Percentiles rank a stretch among this genome's conserved stretches.
phyloP scores from a whole-genome alignment of 37 sponge, comb jelly and placozoan species.

The Beroe ovata region DNA sequence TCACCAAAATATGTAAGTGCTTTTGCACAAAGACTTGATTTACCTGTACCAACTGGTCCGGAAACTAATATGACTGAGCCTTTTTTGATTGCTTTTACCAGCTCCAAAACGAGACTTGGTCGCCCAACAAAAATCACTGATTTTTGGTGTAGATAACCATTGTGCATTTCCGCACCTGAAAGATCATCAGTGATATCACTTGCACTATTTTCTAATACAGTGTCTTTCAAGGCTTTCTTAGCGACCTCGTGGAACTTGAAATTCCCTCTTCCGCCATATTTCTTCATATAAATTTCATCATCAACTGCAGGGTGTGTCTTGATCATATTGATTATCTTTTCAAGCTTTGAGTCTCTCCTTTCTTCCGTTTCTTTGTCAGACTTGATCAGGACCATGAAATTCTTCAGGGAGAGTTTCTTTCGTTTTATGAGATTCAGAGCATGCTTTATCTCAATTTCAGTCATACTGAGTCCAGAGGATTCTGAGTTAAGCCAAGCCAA shows the following conservation, averaged over 20 bases:
- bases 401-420: background rate
- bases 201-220: background rate
- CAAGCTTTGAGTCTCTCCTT: background rate
- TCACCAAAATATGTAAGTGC: background rate
- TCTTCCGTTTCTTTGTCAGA: background rate
- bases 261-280: background rate
- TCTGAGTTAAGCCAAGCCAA: slow-evolving; percentile 89
- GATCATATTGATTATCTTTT: background rate
- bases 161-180: slow-evolving; percentile 4
- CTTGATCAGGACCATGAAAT: background rate
- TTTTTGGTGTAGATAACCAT: background rate
- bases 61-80: background rate
- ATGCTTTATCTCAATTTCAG: slow-evolving; percentile 91
- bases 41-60: slow-evolving; percentile 51
- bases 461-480: slow-evolving; percentile 74
- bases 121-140: slow-evolving; percentile 43
- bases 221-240: background rate
- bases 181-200: background rate
- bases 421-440: slow-evolving; percentile 60
- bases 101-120: background rate
- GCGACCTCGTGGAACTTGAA: background rate
- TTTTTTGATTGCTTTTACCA: slow-evolving; percentile 1
- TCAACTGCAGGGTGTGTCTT: background rate
- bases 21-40: slow-evolving; percentile 35
- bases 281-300: background rate